Percentiles rank a stretch among this genome's conserved stretches.
Conservation (phyloP, 2,888 invertebrate genomes). For the Pristionchus exspectatus region DNA sequence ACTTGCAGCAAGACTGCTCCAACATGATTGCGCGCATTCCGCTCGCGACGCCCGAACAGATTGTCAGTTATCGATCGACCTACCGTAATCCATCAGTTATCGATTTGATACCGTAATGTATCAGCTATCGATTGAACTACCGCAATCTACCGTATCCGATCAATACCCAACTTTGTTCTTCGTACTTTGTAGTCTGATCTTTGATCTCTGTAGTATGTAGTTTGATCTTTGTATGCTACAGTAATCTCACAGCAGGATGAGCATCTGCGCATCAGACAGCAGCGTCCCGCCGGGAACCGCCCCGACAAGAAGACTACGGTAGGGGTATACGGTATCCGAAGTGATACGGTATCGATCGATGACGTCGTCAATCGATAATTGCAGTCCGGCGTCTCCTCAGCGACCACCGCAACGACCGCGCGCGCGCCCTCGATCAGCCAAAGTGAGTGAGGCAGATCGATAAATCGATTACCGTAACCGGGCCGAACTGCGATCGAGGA, state of each 20-base stretch:
- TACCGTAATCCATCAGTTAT: no score
- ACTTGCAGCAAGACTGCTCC: background rate
- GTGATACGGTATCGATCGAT: background rate
- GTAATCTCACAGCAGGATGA: constrained; percentile 5
- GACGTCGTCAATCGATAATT: constrained; percentile 21
- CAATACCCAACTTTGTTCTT: background rate
- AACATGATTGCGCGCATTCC: background rate
- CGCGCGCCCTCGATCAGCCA: background rate
- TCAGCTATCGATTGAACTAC: no score
- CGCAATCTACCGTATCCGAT: constrained; percentile 3
- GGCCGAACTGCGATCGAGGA: no score
- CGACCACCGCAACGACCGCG: background rate
- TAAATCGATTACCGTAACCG: background rate
- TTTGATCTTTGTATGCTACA: background rate
- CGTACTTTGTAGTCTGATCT: no score
- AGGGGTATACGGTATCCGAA: background rate
- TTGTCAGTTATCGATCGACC: constrained; percentile 17
- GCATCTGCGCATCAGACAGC: background rate
- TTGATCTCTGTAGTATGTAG: no score
- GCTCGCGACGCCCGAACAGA: background rate
- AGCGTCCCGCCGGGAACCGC: background rate
- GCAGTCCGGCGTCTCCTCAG: background rate
- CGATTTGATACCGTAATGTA: background rate
- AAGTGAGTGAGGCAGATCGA: constrained; percentile 6
- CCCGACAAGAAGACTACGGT: background rate